These are phyloP conservation scores for Drosophila lacicola DNA, from an alignment of 2,888 invertebrate species.

Conservation along the genomic window DNA sequence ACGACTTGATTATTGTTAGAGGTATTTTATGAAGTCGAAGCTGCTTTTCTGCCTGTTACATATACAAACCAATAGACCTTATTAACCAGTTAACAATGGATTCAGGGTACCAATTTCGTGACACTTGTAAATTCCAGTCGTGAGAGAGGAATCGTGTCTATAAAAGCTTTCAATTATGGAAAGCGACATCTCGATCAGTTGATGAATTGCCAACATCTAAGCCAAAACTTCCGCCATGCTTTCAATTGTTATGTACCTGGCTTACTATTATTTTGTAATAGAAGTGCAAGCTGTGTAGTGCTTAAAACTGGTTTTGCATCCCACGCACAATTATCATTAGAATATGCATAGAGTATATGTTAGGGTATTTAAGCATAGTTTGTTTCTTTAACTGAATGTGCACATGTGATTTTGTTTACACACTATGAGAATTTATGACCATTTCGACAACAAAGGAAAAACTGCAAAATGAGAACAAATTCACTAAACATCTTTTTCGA, in stretches of 20 bases:
- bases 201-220: slow-evolving; percentile 29
- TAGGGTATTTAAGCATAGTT: slow-evolving; percentile 18
- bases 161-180: slow-evolving; percentile 28
- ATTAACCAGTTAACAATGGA: background rate
- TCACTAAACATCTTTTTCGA: background rate
- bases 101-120: background rate
- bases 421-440: slow-evolving; percentile 5
- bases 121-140: slow-evolving; percentile 5
- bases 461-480: background rate
- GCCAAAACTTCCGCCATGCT: slow-evolving; percentile 22
- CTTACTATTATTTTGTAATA: slow-evolving; percentile 6
- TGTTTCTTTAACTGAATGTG: background rate
- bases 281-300: slow-evolving; percentile 23
- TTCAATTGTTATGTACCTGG: background rate
- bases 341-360: slow-evolving; percentile 14
- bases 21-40: too few relatives aligned
- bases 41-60: too few relatives aligned
- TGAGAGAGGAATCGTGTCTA: slow-evolving; percentile 11
- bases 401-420: slow-evolving; percentile 2
- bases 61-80: background rate
- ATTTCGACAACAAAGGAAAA: slow-evolving; percentile 10
- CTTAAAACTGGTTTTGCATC: slow-evolving; percentile 39
- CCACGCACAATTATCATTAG: slow-evolving; percentile 53
- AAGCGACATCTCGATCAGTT: slow-evolving; percentile 16
- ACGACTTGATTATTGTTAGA: too few relatives aligned